phyloP scores from a whole-genome alignment of 2,888 invertebrate genomes.

The Argyra leucocephala region DNA sequence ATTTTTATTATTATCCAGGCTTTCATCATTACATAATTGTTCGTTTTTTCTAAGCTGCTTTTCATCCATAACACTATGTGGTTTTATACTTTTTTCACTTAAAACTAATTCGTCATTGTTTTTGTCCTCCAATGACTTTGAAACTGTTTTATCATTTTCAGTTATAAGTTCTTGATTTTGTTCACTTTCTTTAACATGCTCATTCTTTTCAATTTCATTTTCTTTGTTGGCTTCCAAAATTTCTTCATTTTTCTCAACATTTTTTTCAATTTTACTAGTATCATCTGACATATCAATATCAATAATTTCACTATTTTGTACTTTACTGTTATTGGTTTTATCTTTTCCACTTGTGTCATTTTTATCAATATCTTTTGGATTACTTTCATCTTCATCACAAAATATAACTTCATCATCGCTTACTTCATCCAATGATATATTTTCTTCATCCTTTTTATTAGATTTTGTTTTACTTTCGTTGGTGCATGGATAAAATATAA shows the following conservation, averaged over 20 bases:
- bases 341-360: too few relatives aligned
- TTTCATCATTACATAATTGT: too few relatives aligned
- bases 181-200: slow-evolving; percentile 11
- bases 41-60: too few relatives aligned
- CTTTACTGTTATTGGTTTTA: too few relatives aligned
- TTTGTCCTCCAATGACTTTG: slow-evolving; percentile 8
- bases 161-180: background rate
- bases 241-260: background rate
- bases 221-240: background rate
- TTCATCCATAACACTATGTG: too few relatives aligned
- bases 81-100: too few relatives aligned
- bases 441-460: background rate
- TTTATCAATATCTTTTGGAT: too few relatives aligned
- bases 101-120: too few relatives aligned
- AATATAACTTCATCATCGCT: background rate
- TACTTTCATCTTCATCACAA: background rate
- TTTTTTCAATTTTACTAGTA: too few relatives aligned
- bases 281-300: too few relatives aligned
- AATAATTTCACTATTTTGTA: too few relatives aligned
- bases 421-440: background rate
- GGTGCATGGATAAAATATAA: background rate
- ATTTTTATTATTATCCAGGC: too few relatives aligned
- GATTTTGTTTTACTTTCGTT: background rate
- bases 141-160: slow-evolving; percentile 8
- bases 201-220: background rate